A percentile compares a stretch with the other conserved stretches of the same genome.
Conservation (phyloP, 2,888 invertebrate species). For the Caenorhabditis angaria region DNA sequence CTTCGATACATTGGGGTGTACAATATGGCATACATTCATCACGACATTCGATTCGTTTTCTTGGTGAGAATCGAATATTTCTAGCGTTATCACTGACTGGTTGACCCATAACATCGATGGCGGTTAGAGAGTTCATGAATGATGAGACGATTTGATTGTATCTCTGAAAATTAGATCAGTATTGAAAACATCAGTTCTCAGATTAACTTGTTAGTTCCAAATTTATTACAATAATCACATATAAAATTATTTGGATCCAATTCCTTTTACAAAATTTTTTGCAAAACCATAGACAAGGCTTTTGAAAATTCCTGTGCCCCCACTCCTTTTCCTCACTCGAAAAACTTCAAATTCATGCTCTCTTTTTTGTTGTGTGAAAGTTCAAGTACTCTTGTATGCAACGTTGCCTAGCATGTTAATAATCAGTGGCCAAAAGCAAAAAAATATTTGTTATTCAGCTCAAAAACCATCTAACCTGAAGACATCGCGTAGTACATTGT, state of each 20-base stretch:
- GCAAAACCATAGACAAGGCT: too few relatives aligned
- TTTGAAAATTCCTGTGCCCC: neutral
- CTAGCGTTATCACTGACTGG: conserved; percentile 27
- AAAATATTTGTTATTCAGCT: neutral
- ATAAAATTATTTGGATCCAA: too few relatives aligned
- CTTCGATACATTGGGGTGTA: conserved; percentile 36
- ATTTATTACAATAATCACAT: too few relatives aligned
- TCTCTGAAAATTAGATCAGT: conserved; percentile 33
- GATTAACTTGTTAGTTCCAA: too few relatives aligned
- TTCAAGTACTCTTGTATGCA: neutral
- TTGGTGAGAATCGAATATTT: conserved; percentile 36
- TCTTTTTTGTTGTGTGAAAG: neutral
- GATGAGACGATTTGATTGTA: conserved; percentile 46
- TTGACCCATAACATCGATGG: conserved; percentile 46
- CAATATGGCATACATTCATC: conserved; percentile 47
- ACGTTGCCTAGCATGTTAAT: neutral
- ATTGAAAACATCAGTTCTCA: too few relatives aligned
- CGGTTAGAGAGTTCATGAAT: conserved; percentile 44
- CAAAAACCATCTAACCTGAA: conserved; percentile 21
- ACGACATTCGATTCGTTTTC: conserved; percentile 30
- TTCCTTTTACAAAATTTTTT: too few relatives aligned
- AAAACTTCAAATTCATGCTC: too few relatives aligned
- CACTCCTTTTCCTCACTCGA: neutral
- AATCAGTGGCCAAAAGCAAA: neutral
- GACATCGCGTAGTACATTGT: conserved; percentile 26